phyloP scores from a whole-genome alignment of 1,140 invertebrate species.

The Grapholita molesta region DNA sequence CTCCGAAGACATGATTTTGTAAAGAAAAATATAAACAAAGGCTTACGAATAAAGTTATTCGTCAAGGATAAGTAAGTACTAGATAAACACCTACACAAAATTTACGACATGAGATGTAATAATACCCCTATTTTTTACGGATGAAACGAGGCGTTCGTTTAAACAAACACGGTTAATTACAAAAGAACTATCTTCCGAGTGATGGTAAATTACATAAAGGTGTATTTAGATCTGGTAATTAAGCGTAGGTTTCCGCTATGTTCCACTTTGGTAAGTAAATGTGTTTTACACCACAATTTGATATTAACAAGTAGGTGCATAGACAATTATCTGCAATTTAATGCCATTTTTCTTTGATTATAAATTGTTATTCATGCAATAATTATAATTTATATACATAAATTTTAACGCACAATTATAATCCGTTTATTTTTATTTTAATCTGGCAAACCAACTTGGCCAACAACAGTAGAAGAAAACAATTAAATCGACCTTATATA shows the following conservation, averaged over 20 bases:
- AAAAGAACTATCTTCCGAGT: background rate
- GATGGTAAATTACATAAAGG: background rate
- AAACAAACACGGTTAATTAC: background rate
- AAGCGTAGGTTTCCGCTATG: background rate
- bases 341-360: no score
- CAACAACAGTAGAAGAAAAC: no score
- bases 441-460: no score
- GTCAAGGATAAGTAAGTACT: background rate
- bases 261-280: background rate
- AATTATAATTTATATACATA: no score
- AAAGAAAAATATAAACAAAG: no score
- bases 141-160: background rate
- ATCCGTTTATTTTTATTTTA: no score
- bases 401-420: no score
- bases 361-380: no score
- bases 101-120: background rate
- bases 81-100: background rate
- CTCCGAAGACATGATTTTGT: no score
- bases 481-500: no score
- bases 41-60: background rate
- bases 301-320: background rate
- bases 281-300: background rate
- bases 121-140: background rate
- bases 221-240: slow-evolving; percentile 4
- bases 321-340: background rate